A percentile compares a stretch with the other conserved stretches of the same genome.
Conservation (phyloP, 2,797 vertebrate species). For the Pitangus sulphuratus region DNA sequence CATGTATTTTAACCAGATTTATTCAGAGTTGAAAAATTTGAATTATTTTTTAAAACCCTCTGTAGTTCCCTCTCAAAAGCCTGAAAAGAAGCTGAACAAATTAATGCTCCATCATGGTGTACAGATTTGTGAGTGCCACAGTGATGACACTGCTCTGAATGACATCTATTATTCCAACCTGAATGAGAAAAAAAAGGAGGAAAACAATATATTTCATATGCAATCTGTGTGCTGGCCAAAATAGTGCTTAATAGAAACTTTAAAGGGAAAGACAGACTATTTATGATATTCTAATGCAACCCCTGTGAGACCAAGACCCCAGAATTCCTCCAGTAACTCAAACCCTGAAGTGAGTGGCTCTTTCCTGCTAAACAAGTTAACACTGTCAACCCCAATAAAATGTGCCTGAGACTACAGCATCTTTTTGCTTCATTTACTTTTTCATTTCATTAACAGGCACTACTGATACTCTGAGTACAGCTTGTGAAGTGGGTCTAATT, state of each 20-base stretch:
- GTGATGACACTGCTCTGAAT: background rate
- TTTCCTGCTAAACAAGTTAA: background rate
- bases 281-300: background rate
- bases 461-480: background rate
- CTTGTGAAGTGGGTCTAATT: background rate
- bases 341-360: background rate
- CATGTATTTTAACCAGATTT: background rate
- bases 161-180: background rate
- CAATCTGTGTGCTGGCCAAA: background rate
- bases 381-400: background rate
- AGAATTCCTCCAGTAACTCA: background rate
- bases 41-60: background rate
- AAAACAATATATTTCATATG: background rate
- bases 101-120: background rate
- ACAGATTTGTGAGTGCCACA: background rate
- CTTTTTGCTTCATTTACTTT: conserved; percentile 21
- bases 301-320: background rate
- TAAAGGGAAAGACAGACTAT: background rate
- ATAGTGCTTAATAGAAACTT: background rate
- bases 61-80: background rate
- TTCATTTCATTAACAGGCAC: background rate
- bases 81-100: background rate
- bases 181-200: background rate
- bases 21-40: background rate
- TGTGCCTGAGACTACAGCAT: background rate